Percentiles rank a stretch among this genome's conserved stretches.
phyloP scores from a whole-genome alignment of 2,888 invertebrate genomes.

The Petrophora chlorosata region DNA sequence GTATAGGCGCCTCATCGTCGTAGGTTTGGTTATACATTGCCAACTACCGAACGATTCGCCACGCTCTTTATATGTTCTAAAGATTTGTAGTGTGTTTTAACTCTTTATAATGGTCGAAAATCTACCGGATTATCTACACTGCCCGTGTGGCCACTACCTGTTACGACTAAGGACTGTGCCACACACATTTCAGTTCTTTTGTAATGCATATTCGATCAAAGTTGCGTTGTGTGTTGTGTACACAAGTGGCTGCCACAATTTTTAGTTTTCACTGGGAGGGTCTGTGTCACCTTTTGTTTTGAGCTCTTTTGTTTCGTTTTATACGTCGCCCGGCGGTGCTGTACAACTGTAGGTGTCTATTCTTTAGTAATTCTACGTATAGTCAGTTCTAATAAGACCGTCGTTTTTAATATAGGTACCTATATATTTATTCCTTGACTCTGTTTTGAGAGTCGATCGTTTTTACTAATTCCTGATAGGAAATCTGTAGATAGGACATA shows the following conservation, averaged over 20 bases:
- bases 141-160: constrained; percentile 58
- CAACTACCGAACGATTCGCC: constrained; percentile 7
- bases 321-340: constrained; percentile 30
- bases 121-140: constrained; percentile 19
- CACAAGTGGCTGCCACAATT: constrained; percentile 72
- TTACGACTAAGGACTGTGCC: constrained; percentile 66
- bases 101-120: not conserved
- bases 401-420: not conserved
- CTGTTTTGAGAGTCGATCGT: too few relatives aligned
- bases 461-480: too few relatives aligned
- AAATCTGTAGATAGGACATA: too few relatives aligned
- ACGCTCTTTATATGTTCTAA: constrained; percentile 10
- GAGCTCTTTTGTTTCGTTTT: constrained; percentile 47
- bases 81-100: constrained; percentile 18
- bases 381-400: constrained; percentile 33
- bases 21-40: constrained; percentile 69
- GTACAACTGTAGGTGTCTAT: constrained; percentile 27
- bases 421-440: too few relatives aligned
- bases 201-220: constrained; percentile 82
- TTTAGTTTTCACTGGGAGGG: constrained; percentile 61
- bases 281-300: constrained; percentile 48
- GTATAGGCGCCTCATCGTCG: constrained; percentile 69
- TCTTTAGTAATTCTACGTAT: constrained; percentile 7
- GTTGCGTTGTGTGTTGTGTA: constrained; percentile 68
- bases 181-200: constrained; percentile 67